Conservation (phyloP, 2,113 vertebrate genomes). For the Cephalopterus ornatus region DNA sequence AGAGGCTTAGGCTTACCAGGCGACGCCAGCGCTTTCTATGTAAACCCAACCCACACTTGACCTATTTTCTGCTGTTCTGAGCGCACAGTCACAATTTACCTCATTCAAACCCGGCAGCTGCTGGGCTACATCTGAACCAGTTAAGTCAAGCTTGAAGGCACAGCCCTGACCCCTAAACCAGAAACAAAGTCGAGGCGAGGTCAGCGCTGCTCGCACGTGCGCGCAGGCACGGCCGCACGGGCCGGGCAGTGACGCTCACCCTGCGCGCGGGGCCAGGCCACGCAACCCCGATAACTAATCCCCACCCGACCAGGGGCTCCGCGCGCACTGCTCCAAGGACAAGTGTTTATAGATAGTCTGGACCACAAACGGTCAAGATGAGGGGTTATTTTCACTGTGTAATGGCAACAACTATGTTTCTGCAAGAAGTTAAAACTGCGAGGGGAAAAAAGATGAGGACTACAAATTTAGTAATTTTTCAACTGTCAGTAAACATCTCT, state of each 20-base stretch:
- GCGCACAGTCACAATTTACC: slow-evolving; percentile 39
- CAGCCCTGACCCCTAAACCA: slow-evolving; percentile 18
- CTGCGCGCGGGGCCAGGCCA: neutral
- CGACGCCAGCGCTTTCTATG: slow-evolving; percentile 21
- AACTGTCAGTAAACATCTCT: neutral
- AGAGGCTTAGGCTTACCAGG: slow-evolving; percentile 46
- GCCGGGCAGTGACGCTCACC: neutral
- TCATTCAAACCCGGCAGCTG: slow-evolving; percentile 54
- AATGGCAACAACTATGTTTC: neutral
- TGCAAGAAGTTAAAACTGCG: neutral
- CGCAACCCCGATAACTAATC: neutral
- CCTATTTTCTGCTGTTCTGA: slow-evolving; percentile 57
- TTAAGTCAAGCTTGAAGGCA: slow-evolving; percentile 49
- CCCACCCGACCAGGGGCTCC: neutral
- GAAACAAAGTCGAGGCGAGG: slow-evolving; percentile 19
- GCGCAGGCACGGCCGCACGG: fast-evolving
- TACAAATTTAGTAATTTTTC: neutral
- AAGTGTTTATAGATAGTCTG: neutral
- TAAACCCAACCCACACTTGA: slow-evolving; percentile 68
- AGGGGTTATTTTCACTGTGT: neutral
- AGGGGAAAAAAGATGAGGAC: neutral
- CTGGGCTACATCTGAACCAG: slow-evolving; percentile 28
- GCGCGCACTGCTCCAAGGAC: fast-evolving
- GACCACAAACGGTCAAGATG: neutral
- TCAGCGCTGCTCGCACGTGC: neutral